Evolutionary conservation across 2,888 invertebrate genomes (phyloP).

Genomic region (Ellobium chinense): DNA sequence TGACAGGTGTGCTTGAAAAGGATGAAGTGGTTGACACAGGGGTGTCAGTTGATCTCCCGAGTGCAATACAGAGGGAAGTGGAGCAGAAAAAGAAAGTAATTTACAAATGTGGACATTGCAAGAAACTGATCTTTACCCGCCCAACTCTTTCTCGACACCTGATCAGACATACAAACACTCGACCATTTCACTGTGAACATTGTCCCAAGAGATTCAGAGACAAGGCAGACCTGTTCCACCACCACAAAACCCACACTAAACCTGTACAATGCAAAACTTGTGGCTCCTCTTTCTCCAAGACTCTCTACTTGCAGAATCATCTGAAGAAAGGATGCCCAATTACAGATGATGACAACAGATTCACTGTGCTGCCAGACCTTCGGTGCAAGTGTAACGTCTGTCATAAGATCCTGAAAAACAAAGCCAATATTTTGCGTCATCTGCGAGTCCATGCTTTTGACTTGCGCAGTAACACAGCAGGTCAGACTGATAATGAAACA

Average conservation of each 20-base stretch:
- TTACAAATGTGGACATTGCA: slow-evolving; percentile 43
- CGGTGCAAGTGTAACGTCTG: slow-evolving; percentile 39
- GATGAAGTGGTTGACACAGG: background rate
- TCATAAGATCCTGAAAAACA: slow-evolving; percentile 34
- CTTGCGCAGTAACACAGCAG: background rate
- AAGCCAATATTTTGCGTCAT: slow-evolving; percentile 38
- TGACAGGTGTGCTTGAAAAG: background rate
- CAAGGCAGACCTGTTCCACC: slow-evolving; percentile 42
- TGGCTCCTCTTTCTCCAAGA: slow-evolving; percentile 34
- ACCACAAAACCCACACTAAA: slow-evolving; percentile 41
- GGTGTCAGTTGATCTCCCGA: background rate
- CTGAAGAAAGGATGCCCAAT: slow-evolving; percentile 36
- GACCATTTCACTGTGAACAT: slow-evolving; percentile 40
- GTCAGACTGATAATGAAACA: background rate
- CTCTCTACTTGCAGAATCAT: slow-evolving; percentile 39
- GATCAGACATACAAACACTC: slow-evolving; percentile 40
- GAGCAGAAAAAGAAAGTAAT: slow-evolving; percentile 32
- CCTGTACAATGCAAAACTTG: slow-evolving; percentile 40
- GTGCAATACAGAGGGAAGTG: background rate
- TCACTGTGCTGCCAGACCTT: slow-evolving; percentile 23
- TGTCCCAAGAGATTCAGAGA: slow-evolving; percentile 36
- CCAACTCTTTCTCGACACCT: slow-evolving; percentile 42
- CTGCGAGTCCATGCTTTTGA: slow-evolving; percentile 40
- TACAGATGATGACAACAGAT: slow-evolving; percentile 17
- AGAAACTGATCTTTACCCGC: slow-evolving; percentile 30